Evolutionary conservation across 2,797 vertebrate species (phyloP).

Genomic region (Lindbergichthys nudifrons): DNA sequence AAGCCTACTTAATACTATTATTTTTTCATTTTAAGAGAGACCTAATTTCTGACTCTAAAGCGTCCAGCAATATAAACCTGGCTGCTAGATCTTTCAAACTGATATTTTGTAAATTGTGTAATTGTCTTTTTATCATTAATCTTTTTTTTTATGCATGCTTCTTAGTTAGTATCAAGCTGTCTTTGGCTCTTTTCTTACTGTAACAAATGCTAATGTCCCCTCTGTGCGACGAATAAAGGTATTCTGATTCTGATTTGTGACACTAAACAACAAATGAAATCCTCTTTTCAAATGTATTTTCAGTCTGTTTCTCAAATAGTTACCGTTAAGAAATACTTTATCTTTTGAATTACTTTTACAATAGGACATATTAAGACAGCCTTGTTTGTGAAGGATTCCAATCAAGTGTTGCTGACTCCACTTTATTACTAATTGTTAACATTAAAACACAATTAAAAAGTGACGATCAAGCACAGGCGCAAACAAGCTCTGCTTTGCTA

Average conservation of each 20-base stretch:
- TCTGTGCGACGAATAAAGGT: no score
- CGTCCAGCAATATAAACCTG: not conserved
- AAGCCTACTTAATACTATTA: constrained; percentile 64
- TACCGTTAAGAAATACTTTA: not conserved
- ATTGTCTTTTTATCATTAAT: no score
- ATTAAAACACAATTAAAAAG: constrained; percentile 89
- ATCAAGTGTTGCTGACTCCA: constrained; percentile 84
- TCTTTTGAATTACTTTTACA: constrained; percentile 35
- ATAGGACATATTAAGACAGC: constrained; percentile 48
- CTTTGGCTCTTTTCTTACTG: no score
- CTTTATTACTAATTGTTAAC: constrained; percentile 85
- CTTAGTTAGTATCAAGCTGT: no score
- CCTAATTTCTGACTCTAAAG: constrained; percentile 42
- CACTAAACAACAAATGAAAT: no score
- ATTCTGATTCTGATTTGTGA: no score
- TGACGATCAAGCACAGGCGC: constrained; percentile 81
- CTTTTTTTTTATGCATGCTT: no score
- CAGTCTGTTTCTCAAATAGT: not conserved
- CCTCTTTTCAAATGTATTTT: no score
- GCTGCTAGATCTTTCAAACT: no score
- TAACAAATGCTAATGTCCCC: no score
- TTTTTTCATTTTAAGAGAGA: constrained; percentile 57
- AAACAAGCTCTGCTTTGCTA: constrained; percentile 67
- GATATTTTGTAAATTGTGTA: no score
- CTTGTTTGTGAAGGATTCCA: constrained; percentile 66